These are phyloP conservation scores for Phylloscopus trochilus DNA, from an alignment of 2,113 vertebrate genomes.

Conservation along the genomic window DNA sequence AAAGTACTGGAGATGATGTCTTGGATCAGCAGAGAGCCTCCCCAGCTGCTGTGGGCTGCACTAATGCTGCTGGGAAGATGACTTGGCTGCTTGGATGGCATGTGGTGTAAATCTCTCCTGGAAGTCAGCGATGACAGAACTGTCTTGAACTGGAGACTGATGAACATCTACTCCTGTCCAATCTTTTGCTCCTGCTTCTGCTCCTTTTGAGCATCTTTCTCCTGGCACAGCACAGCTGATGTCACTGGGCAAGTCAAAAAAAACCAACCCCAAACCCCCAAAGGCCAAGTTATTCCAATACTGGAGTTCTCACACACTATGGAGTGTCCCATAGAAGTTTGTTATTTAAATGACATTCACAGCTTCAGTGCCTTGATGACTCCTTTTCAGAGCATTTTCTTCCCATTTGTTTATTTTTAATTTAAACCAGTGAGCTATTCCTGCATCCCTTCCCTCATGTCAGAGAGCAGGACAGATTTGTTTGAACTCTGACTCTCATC, in stretches of 20 bases:
- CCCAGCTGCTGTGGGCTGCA: not conserved
- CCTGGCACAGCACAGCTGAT: not conserved
- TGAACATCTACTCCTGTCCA: not conserved
- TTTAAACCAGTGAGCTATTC: slow-evolving; percentile 38
- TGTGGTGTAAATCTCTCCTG: not conserved
- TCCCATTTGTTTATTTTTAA: slow-evolving; percentile 7
- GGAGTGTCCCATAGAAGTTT: not conserved
- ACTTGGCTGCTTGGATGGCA: not conserved
- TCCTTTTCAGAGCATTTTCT: not conserved
- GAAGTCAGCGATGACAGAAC: not conserved
- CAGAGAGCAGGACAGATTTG: slow-evolving; percentile 36
- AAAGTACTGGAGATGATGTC: not conserved
- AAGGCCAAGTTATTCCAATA: not conserved
- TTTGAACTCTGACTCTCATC: not conserved
- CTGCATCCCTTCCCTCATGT: slow-evolving; percentile 31
- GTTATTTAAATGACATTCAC: not conserved
- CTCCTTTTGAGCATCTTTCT: not conserved
- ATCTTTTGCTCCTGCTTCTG: not conserved
- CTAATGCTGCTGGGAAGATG: not conserved
- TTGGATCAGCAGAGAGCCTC: not conserved
- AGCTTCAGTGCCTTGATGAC: not conserved
- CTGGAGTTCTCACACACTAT: not conserved
- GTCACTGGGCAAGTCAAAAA: not conserved
- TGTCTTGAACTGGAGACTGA: not conserved
- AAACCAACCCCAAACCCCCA: fast-evolving